Percentiles rank a stretch among this genome's conserved stretches.
These are phyloP conservation scores for Syrmaticus mikado DNA, from an alignment of 2,113 vertebrate species.

Conservation along the genomic window DNA sequence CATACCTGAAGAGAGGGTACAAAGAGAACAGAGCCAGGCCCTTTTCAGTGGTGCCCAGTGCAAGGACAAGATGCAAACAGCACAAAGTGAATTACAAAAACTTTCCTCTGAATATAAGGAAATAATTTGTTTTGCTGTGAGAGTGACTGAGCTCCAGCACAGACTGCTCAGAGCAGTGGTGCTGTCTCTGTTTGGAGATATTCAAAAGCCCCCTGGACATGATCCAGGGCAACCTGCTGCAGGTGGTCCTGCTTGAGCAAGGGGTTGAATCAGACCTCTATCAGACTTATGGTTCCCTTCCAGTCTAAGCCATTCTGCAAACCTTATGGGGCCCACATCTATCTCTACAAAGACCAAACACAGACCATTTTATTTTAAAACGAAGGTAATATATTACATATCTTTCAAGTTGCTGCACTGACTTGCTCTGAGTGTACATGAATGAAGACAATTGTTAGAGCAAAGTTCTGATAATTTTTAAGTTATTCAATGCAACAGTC, in stretches of 20 bases:
- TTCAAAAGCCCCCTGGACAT: neutral
- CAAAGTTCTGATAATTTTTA: neutral
- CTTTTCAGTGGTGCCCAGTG: neutral
- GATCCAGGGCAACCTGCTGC: rapidly evolving
- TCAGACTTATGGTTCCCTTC: neutral
- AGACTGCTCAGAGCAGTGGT: neutral
- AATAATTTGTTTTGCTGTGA: neutral
- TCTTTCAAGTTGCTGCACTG: neutral
- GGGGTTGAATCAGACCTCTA: neutral
- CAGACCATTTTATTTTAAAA: neutral
- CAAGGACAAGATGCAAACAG: neutral
- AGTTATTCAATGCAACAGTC: neutral
- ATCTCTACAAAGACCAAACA: neutral
- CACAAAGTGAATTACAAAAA: neutral
- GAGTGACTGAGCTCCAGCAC: neutral
- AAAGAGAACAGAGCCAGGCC: neutral
- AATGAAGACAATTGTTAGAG: neutral
- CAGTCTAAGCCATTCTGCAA: neutral
- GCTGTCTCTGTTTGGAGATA: neutral
- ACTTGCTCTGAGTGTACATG: neutral
- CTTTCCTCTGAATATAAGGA: neutral
- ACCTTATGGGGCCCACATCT: neutral
- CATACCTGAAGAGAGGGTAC: neutral
- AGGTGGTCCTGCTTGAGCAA: neutral
- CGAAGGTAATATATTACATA: neutral